Base-by-base conservation (phyloP, 2,797 vertebrate species). In the Leptoclinus maculatus region DNA sequence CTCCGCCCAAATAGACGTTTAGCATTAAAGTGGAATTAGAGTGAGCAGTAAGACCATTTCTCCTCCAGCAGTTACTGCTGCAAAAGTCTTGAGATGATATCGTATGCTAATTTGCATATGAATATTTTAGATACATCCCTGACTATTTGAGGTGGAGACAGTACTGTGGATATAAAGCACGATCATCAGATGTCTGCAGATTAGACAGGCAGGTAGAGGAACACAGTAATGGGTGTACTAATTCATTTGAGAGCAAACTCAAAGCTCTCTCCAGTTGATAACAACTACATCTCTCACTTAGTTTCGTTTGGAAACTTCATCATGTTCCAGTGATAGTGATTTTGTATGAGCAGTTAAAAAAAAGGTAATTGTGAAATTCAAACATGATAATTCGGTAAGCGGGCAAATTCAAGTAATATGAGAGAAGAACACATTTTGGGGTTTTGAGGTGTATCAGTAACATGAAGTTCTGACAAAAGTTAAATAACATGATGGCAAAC, bases 1-100 rank as follows among this genome's bases (percentile, higher is more conserved):
- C 39, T 66, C 36, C 13, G 1, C 54, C 56, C 21, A 73, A 78
- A 67, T 54, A 56, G 66, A 71, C 14, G 1, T 62, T 82, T 67
- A 77, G 67, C 63, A 54, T 68, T 59, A 51, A 70, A 83, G 47
- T 62, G 63, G 60, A 75, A 74, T 41, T 59, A 49, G 49, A 79
- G 16, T 38, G 23, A 74, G n/a, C 36, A n/a, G 54, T 72, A 27
- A 29, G 45, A 27, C 39, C 6, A 59, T 70, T 59, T 59, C 17
- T 62, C 38, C 23, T 36, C 23, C n/a, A 34, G 58, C 59, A 58
- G 32, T 29, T 29, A 56, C 57, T 58, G 43, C 65, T 85, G 41
- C n/a, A 14, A 66, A 74, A 36, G 21, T 34, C 49, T 66, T 63
- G 25, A 72, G 64, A 54, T 74, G 29, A 82, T 74, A 53, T 47